A percentile compares a stretch with the other conserved stretches of the same genome.
Conservation (phyloP, 2,113 vertebrate genomes). For the Parotia lawesii region DNA sequence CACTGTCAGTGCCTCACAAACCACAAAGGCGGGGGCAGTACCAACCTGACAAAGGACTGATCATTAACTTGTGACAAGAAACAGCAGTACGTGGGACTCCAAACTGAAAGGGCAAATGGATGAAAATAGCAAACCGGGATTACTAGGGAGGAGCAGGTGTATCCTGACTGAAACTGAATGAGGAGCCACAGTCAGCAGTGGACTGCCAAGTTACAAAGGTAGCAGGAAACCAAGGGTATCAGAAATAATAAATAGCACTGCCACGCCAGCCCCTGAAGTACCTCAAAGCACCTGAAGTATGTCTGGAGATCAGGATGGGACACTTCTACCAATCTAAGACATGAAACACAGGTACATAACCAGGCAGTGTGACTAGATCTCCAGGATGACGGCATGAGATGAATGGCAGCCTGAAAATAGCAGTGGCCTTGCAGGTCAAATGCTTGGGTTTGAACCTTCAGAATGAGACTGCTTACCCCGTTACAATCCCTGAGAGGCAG, state of each 20-base stretch:
- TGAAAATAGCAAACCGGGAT: neutral
- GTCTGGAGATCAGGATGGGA: neutral
- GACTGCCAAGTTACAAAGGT: neutral
- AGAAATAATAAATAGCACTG: neutral
- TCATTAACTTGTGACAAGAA: neutral
- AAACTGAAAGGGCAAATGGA: neutral
- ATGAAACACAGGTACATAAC: neutral
- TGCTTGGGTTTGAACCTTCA: neutral
- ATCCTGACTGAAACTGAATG: neutral
- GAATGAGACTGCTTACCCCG: neutral
- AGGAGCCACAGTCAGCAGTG: rapidly evolving
- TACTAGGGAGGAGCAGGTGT: neutral
- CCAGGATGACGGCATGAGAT: neutral
- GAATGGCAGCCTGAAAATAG: neutral
- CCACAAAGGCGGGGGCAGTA: neutral
- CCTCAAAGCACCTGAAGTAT: neutral
- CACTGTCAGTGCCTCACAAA: neutral
- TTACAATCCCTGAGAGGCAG: neutral
- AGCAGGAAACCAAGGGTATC: neutral
- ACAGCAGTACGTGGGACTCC: neutral
- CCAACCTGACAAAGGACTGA: neutral
- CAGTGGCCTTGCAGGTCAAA: neutral
- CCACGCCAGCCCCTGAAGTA: neutral
- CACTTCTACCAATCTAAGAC: neutral
- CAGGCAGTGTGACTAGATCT: neutral